phyloP scores from a whole-genome alignment of 1,140 invertebrate genomes.

The Babylonia areolata region DNA sequence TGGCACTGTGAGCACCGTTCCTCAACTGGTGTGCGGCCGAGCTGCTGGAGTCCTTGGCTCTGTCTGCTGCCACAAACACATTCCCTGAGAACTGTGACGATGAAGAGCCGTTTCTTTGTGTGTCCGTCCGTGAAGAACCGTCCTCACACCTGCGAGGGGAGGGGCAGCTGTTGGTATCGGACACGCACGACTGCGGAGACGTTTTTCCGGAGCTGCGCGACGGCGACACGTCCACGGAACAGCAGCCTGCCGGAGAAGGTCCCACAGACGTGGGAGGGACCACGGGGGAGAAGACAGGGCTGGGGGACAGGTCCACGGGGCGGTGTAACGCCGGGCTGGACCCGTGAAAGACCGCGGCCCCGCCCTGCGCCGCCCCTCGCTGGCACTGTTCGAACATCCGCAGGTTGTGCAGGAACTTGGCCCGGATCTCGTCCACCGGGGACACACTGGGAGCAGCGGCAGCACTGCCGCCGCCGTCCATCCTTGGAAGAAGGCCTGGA shows the following conservation, averaged over 20 bases:
- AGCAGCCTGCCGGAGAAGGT: background rate
- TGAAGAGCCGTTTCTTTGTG: too few species aligned
- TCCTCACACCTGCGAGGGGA: background rate
- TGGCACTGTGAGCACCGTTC: background rate
- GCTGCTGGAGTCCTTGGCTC: background rate
- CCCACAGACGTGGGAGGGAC: too few species aligned
- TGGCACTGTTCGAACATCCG: background rate
- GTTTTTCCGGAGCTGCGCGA: background rate
- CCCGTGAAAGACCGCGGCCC: background rate
- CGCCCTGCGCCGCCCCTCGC: background rate
- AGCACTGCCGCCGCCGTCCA: too few species aligned
- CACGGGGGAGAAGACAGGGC: too few species aligned
- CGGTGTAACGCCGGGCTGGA: background rate
- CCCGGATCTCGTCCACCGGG: background rate
- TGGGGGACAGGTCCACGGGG: too few species aligned
- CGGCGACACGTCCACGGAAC: background rate
- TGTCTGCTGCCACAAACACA: background rate
- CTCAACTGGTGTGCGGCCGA: background rate
- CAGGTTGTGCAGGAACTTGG: slow-evolving; percentile 14
- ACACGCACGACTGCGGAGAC: background rate
- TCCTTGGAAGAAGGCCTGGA: background rate
- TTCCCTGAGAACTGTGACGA: background rate
- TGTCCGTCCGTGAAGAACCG: too few species aligned
- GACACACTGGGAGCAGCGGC: too few species aligned
- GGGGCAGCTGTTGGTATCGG: background rate